Conservation (phyloP, 2,888 invertebrate genomes). For the Platerodrilus igneus region DNA sequence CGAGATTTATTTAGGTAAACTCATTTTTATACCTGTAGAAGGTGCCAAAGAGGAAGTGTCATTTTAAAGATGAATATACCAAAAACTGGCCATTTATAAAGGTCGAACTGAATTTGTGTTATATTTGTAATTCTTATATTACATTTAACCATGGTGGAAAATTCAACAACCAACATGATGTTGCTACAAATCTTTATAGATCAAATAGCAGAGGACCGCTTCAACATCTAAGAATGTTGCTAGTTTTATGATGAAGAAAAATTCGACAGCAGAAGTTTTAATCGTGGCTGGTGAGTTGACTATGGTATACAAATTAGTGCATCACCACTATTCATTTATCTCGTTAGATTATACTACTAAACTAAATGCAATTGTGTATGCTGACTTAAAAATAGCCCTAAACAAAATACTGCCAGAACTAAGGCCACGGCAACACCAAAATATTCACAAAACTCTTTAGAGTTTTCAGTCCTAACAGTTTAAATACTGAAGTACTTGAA, state of each 20-base stretch:
- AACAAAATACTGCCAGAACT: conserved; percentile 12
- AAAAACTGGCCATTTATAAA: conserved; percentile 11
- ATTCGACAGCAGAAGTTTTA: conserved; percentile 4
- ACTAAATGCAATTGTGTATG: conserved; percentile 10
- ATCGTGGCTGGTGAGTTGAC: conserved; percentile 8
- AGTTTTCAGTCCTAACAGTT: no score
- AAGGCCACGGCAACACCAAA: no score
- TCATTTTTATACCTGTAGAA: no score
- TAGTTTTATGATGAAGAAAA: conserved; percentile 8
- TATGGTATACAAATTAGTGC: conserved; percentile 8
- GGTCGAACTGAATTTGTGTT: conserved; percentile 6
- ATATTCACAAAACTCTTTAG: no score
- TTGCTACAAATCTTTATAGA: conserved; percentile 1
- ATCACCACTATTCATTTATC: conserved; percentile 6
- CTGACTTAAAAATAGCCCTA: conserved; percentile 12
- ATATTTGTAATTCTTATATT: conserved; percentile 1
- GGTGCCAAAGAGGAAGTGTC: conserved; percentile 12
- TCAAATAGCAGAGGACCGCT: background rate
- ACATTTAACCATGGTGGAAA: conserved; percentile 7
- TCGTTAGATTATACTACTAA: conserved; percentile 12
- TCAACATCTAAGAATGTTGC: conserved; percentile 1
- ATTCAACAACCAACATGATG: background rate
- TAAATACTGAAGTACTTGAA: no score
- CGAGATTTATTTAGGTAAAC: no score
- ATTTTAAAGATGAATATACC: conserved; percentile 8